Base-by-base conservation (phyloP, 2,113 vertebrate species). In the Chlamydotis undulata region DNA sequence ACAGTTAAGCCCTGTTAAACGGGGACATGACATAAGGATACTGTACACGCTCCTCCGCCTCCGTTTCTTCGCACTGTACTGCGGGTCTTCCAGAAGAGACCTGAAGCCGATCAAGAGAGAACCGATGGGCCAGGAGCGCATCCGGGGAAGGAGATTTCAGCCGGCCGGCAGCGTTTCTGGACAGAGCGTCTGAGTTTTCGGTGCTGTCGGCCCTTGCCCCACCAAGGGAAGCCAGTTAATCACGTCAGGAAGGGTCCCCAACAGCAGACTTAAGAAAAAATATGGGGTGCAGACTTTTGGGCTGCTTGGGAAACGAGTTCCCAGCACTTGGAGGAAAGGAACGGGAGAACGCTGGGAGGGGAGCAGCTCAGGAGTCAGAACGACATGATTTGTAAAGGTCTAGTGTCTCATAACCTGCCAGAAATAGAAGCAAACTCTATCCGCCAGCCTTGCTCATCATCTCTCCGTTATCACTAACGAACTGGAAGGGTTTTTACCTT, bases 1-100 rank as follows among this genome's bases (percentile, higher is more conserved):
- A 96, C 96, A 96, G 88, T 95, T 96, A 97, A 96, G 96, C 96
- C 96, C 82, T 43, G 90, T 86, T 90, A 88, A 88, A 93, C 14
- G 10, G 82, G 94, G 94, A 77, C 29, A 7, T 89, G 93, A 90
- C 85, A 43, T 57, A n/a, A 77, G 49, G 89, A 60, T 93, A 90
- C 93, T 92, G 95, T 81, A 94, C 79, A 65, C 8, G 24, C 88
- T 80, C 74, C 90, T 31, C 91, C 26, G 67, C 80, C 71, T 52
- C 60, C 1, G 2, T 12, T 29, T 55, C 65, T 43, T 19, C 6
- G 2, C 93, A 85, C 95, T 91, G 95, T 75, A 93, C 84, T 15
- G 23, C 7, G 1, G 26, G 11, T 53, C 59, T 39, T 47, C 60
- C 77, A 37, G 22, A 12, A 12, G 39, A 33, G 61, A 33, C 19